Percentiles rank a stretch among this genome's conserved stretches.
phyloP scores from a whole-genome alignment of 2,797 vertebrate species.

The Lagocephalus sceleratus region DNA sequence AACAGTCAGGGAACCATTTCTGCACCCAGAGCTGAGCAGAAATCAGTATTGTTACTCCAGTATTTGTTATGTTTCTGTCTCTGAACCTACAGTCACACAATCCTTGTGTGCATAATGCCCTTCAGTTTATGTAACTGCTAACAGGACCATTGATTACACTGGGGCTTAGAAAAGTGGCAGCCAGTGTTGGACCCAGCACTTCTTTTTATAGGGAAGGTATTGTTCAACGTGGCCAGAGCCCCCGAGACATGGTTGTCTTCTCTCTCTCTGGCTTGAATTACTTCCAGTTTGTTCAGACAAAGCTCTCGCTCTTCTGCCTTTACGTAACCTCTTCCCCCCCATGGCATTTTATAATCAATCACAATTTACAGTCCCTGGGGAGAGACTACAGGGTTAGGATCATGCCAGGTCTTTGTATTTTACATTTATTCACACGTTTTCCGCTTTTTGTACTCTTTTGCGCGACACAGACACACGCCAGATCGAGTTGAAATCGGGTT shows the following conservation, averaged over 20 bases:
- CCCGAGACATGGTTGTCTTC: slow-evolving; percentile 53
- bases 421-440: neutral
- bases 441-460: neutral
- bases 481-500: too few species aligned
- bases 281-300: slow-evolving; percentile 47
- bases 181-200: slow-evolving; percentile 33
- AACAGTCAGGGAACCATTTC: neutral
- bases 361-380: slow-evolving; percentile 19
- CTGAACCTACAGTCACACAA: slow-evolving; percentile 41
- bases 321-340: slow-evolving; percentile 55
- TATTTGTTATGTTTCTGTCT: slow-evolving; percentile 32
- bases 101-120: slow-evolving; percentile 37
- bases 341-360: slow-evolving; percentile 13
- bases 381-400: neutral
- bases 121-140: slow-evolving; percentile 62
- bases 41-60: neutral
- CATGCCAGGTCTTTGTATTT: slow-evolving; percentile 1
- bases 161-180: slow-evolving; percentile 31
- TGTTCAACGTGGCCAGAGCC: slow-evolving; percentile 38
- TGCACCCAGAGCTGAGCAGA: slow-evolving; percentile 11
- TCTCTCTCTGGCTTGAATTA: slow-evolving; percentile 53
- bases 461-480: too few species aligned
- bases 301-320: slow-evolving; percentile 61
- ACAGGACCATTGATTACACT: slow-evolving; percentile 52
- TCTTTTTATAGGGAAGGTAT: slow-evolving; percentile 42